phyloP scores from a whole-genome alignment of 2,888 invertebrate genomes.

The Neoscelio sp. region DNA sequence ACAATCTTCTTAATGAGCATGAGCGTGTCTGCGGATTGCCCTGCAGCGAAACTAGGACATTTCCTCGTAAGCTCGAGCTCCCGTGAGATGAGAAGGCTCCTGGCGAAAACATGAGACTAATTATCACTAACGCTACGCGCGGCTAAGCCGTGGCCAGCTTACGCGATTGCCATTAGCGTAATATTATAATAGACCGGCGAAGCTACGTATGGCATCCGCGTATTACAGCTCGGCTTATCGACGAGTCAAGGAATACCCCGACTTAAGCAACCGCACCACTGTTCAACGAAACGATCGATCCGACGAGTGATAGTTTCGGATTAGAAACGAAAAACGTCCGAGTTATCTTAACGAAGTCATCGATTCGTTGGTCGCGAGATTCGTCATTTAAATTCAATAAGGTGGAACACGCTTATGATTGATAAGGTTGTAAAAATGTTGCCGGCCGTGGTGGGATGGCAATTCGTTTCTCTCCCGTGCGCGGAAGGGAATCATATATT shows the following conservation, averaged over 20 bases:
- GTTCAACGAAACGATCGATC: conserved; percentile 23
- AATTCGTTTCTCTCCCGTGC: conserved; percentile 8
- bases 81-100: conserved; percentile 54
- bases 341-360: conserved; percentile 6
- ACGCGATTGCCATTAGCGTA: conserved; percentile 67
- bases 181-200: conserved; percentile 35
- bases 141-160: conserved; percentile 68
- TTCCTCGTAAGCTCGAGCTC: conserved; percentile 71
- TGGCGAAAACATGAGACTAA: conserved; percentile 66
- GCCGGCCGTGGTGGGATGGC: conserved; percentile 14
- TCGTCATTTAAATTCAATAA: background rate
- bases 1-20: conserved; percentile 26
- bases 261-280: background rate
- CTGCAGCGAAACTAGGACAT: conserved; percentile 61
- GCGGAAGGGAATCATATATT: conserved; percentile 55
- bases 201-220: conserved; percentile 3
- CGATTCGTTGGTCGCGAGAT: too few species aligned
- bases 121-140: conserved; percentile 70
- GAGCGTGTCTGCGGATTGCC: conserved; percentile 18
- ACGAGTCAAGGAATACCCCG: conserved; percentile 22
- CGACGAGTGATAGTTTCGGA: conserved; percentile 3
- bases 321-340: background rate
- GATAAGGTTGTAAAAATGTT: conserved; percentile 49
- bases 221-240: conserved; percentile 17
- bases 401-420: conserved; percentile 34